These are phyloP conservation scores for Dryocosmus kuriphilus DNA, from an alignment of 2,888 invertebrate species.

Conservation along the genomic window DNA sequence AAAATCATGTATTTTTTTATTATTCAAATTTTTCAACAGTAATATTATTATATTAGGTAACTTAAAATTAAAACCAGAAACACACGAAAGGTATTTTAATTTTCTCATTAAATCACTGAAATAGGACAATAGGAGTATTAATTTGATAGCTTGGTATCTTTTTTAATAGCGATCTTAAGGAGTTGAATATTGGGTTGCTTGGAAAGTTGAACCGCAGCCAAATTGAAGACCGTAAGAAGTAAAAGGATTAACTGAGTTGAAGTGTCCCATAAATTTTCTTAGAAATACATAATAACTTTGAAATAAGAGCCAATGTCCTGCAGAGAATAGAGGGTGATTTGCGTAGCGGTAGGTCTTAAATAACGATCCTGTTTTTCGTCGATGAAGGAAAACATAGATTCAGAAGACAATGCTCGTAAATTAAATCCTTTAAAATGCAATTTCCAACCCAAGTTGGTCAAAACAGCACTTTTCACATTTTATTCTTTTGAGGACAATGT, in stretches of 20 bases:
- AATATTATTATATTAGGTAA: no score
- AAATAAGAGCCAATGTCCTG: background rate
- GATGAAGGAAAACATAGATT: background rate
- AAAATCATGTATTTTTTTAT: no score
- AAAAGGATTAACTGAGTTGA: background rate
- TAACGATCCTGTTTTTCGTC: background rate
- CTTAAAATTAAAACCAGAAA: background rate
- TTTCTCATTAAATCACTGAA: background rate
- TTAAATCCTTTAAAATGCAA: background rate
- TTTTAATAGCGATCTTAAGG: background rate
- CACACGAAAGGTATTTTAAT: background rate
- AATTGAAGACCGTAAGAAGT: background rate
- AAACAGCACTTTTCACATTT: background rate
- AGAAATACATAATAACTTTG: background rate
- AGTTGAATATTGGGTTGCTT: background rate
- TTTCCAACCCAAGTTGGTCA: background rate
- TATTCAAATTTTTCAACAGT: no score
- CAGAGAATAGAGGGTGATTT: background rate
- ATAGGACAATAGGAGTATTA: background rate
- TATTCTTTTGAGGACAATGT: background rate
- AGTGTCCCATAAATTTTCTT: background rate
- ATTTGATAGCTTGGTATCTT: background rate
- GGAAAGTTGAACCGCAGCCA: slow-evolving; percentile 9
- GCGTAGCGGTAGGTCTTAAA: background rate
- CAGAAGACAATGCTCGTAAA: background rate